A percentile compares a stretch with the other conserved stretches of the same genome.
phyloP scores from a whole-genome alignment of 2,888 invertebrate genomes.

The Ephialtes manifestator region DNA sequence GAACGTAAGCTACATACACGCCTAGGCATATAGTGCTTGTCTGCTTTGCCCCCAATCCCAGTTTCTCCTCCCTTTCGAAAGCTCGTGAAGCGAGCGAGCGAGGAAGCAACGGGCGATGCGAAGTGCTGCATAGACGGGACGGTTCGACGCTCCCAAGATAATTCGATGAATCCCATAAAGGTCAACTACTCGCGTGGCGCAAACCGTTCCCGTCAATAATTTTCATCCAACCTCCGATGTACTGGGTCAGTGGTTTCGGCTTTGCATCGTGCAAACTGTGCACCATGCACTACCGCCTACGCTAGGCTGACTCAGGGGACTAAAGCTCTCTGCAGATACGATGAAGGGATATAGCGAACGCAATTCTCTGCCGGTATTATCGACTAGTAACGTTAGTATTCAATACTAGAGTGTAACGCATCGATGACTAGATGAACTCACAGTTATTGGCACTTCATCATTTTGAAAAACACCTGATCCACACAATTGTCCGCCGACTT shows the following conservation, averaged over 20 bases:
- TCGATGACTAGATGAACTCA: background rate
- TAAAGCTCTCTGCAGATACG: slow-evolving; percentile 15
- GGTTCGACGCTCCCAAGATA: slow-evolving; percentile 65
- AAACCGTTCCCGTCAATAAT: slow-evolving; percentile 51
- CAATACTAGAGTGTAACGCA: background rate
- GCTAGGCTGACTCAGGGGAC: slow-evolving; percentile 1
- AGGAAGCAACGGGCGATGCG: slow-evolving; percentile 18
- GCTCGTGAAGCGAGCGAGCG: slow-evolving; percentile 51
- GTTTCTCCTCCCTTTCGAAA: slow-evolving; percentile 24
- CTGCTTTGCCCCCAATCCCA: slow-evolving; percentile 8
- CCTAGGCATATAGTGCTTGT: background rate
- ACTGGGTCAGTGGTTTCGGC: slow-evolving; percentile 44
- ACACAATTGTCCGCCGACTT: too few relatives aligned
- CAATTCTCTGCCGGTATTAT: slow-evolving; percentile 25
- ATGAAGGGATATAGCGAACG: slow-evolving; percentile 3
- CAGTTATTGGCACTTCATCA: background rate
- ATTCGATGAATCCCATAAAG: slow-evolving; percentile 68
- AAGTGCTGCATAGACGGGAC: slow-evolving; percentile 40
- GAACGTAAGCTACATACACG: slow-evolving; percentile 32
- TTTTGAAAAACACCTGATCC: background rate
- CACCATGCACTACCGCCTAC: slow-evolving; percentile 40
- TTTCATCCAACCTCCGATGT: slow-evolving; percentile 49
- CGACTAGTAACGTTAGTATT: slow-evolving; percentile 2
- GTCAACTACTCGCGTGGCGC: slow-evolving; percentile 52
- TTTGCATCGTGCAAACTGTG: slow-evolving; percentile 30